phyloP scores from a whole-genome alignment of 1,140 invertebrate species.

The Sesamia nonagrioides region DNA sequence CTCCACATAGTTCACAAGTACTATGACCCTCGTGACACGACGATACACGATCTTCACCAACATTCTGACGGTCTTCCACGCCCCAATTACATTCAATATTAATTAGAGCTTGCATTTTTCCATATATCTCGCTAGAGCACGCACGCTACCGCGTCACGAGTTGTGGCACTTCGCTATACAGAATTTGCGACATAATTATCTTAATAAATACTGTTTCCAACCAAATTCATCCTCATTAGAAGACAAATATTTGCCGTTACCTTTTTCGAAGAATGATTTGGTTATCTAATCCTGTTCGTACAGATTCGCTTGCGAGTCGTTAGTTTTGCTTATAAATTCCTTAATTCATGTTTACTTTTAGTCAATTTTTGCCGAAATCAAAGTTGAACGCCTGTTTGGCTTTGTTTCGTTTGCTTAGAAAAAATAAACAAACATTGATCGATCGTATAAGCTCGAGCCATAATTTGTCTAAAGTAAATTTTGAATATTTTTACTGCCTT shows the following conservation, averaged over 20 bases:
- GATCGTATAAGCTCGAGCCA: not conserved
- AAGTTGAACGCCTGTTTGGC: not conserved
- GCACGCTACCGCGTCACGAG: no score
- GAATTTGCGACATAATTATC: no score
- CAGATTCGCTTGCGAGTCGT: no score
- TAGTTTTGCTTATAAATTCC: no score
- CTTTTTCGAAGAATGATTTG: no score
- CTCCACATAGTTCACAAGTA: not conserved
- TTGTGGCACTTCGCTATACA: no score
- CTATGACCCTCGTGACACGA: not conserved
- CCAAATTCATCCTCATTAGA: no score
- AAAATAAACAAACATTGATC: not conserved
- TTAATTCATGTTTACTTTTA: not conserved
- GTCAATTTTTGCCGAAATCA: not conserved
- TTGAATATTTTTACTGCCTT: not conserved
- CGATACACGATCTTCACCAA: conserved; percentile 15
- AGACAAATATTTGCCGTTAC: no score
- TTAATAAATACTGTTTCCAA: no score
- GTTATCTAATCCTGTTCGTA: no score
- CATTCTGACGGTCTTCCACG: not conserved
- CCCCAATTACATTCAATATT: conserved; percentile 17
- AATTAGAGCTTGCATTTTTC: not conserved
- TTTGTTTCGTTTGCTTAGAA: not conserved
- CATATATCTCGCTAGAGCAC: not conserved
- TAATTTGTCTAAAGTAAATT: not conserved